Percentiles rank a stretch among this genome's conserved stretches.
phyloP scores from a whole-genome alignment of 2,113 vertebrate genomes.

The Phaethornis superciliosus region DNA sequence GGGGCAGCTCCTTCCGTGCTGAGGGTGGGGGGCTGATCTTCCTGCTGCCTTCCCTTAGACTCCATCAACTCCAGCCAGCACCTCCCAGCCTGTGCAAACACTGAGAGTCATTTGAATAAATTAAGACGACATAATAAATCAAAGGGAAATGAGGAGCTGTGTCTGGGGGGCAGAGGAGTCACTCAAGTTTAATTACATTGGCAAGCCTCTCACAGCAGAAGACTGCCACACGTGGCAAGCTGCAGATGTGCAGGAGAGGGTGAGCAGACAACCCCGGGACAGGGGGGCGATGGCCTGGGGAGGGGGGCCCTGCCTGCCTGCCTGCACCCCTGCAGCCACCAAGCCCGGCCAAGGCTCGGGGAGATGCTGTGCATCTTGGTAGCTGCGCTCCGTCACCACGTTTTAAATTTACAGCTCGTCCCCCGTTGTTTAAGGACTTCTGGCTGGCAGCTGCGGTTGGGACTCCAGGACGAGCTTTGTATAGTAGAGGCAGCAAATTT shows the following conservation, averaged over 20 bases:
- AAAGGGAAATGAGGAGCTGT: constrained; percentile 50
- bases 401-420: not conserved
- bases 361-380: not conserved
- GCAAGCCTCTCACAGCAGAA: not conserved
- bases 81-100: constrained; percentile 51
- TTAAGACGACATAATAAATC: constrained; percentile 65
- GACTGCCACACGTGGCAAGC: not conserved
- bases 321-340: not conserved
- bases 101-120: constrained; percentile 50
- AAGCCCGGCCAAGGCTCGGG: fast-evolving
- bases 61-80: constrained; percentile 10
- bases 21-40: no score
- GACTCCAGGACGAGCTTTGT: constrained; percentile 33
- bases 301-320: not conserved
- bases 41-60: not conserved
- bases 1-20: not conserved
- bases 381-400: fast-evolving
- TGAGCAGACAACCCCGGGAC: not conserved
- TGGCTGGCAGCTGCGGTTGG: not conserved
- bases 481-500: constrained; percentile 60
- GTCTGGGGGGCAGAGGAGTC: constrained; percentile 58
- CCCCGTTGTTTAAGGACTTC: not conserved
- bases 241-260: not conserved
- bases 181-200: constrained; percentile 59
- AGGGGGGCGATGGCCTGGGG: fast-evolving